Base-by-base conservation (phyloP, 2,113 vertebrate species). In the Craseonycteris thonglongyai region DNA sequence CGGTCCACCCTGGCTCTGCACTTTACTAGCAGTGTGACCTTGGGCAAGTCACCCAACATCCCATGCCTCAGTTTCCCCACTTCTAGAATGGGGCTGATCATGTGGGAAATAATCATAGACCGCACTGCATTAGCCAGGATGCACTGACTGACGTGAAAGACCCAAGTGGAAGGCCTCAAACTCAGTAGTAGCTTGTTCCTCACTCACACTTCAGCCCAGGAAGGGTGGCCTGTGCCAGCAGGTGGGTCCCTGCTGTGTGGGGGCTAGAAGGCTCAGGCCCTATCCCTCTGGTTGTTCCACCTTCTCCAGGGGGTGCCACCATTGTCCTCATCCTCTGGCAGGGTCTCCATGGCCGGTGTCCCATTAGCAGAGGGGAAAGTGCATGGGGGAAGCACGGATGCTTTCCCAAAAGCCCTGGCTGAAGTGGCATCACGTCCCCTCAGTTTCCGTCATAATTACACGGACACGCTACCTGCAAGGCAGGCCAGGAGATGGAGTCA, bases 231-330 rank as follows among this genome's bases (percentile, higher is more conserved):
- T 18, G 7, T 1, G 0, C 2, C 9, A 19, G 13, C 13, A 21
- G 24, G 6, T 0, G 19, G 66, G 15, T 30, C 35, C 38, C 58
- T 22, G n/a, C 7, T 1, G 0, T 2, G 9, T 0, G 0, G 26
- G 5, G 69, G 12, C 6, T 0, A n/a, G 5, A 51, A n/a, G 42
- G 68, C 21, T 49, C 47, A 72, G 42, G 42, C 14, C n/a, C 71
- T 74, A 79, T 28, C n/a, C 49, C 21, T 74, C 83, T 19, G n/a
- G 26, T 22, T 38, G 58, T 22, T 74, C 42, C 22, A 3, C 42
- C 22, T 61, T 18, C 45, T 26, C 42, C 19, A 42, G 51, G 33
- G 38, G 22, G 14, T 33, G 33, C 61, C 47, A 1, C 28, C 38
- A 0, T 24, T 66, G 49, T 51, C 69, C 56, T n/a, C 24, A 7